Evolutionary conservation across 2,113 vertebrate species (phyloP).

Genomic region (Meleagris gallopavo): DNA sequence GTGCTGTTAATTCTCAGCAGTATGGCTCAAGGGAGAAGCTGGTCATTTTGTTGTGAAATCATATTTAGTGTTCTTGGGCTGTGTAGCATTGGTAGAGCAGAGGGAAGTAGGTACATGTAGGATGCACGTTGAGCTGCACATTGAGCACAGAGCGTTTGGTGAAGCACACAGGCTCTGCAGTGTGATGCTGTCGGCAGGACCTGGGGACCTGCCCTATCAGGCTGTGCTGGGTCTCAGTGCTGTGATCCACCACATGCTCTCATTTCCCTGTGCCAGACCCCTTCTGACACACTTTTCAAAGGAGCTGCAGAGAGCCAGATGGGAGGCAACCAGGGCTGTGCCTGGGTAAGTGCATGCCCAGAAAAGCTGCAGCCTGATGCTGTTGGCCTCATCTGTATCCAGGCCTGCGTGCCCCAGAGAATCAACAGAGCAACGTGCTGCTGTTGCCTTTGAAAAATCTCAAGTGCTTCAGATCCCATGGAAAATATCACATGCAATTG

Average conservation of each 20-base stretch:
- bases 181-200: not conserved
- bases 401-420: not conserved
- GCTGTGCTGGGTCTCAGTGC: not conserved
- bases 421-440: not conserved
- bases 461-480: not conserved
- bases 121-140: not conserved
- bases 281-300: conserved; percentile 39
- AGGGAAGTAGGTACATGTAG: not conserved
- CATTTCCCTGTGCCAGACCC: not conserved
- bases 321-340: not conserved
- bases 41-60: not conserved
- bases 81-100: not conserved
- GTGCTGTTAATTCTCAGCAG: not conserved
- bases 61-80: not conserved
- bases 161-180: not conserved
- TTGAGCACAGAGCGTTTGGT: not conserved
- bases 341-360: not conserved
- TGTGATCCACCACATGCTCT: not conserved
- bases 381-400: not conserved
- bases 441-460: not conserved
- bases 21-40: not conserved
- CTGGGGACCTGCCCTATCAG: fast-evolving
- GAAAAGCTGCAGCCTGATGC: not conserved
- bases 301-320: conserved; percentile 44
- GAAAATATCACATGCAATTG: fast-evolving